These are phyloP conservation scores for Meta bourneti DNA, from an alignment of 2,888 invertebrate species.

Conservation along the genomic window DNA sequence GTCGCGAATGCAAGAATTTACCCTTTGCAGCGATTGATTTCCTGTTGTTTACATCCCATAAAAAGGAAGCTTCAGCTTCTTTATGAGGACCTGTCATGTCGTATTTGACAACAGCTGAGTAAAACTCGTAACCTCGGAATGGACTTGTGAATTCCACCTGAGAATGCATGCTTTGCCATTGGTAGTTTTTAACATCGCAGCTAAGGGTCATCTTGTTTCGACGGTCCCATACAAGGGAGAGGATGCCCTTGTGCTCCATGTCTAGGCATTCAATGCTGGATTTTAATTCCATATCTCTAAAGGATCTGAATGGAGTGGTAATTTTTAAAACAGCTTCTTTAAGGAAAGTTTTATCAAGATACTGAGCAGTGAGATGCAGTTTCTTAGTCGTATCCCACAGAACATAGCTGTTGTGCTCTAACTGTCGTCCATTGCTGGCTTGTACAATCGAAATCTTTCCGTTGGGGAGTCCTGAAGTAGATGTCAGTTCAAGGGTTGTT, in stretches of 20 bases:
- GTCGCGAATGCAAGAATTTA: slow-evolving; percentile 26
- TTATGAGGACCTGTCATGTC: slow-evolving; percentile 57
- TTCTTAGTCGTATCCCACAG: slow-evolving; percentile 58
- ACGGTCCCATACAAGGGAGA: slow-evolving; percentile 53
- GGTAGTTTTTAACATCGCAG: slow-evolving; percentile 36
- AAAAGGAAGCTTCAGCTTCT: slow-evolving; percentile 48
- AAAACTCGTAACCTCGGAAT: slow-evolving; percentile 58
- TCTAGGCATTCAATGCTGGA: slow-evolving; percentile 50
- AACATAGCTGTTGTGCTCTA: slow-evolving; percentile 55
- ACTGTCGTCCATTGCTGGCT: slow-evolving; percentile 22
- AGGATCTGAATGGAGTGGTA: slow-evolving; percentile 57
- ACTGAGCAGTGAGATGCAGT: slow-evolving; percentile 52
- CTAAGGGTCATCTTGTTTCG: slow-evolving; percentile 49
- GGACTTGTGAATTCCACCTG: slow-evolving; percentile 62
- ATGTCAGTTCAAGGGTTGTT: slow-evolving; percentile 36
- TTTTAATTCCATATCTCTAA: slow-evolving; percentile 56
- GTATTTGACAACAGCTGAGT: slow-evolving; percentile 54
- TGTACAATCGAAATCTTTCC: slow-evolving; percentile 58
- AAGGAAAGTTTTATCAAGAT: slow-evolving; percentile 32
- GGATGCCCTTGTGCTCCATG: slow-evolving; percentile 45
- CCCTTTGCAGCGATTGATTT: slow-evolving; percentile 53
- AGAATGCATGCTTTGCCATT: slow-evolving; percentile 53
- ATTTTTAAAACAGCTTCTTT: slow-evolving; percentile 63
- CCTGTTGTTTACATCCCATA: slow-evolving; percentile 53
- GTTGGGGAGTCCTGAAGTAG: slow-evolving; percentile 15